Evolutionary conservation across 1,140 invertebrate genomes (phyloP), one percentile per base, ranked within the genome.

Genomic region (Atta texana): DNA sequence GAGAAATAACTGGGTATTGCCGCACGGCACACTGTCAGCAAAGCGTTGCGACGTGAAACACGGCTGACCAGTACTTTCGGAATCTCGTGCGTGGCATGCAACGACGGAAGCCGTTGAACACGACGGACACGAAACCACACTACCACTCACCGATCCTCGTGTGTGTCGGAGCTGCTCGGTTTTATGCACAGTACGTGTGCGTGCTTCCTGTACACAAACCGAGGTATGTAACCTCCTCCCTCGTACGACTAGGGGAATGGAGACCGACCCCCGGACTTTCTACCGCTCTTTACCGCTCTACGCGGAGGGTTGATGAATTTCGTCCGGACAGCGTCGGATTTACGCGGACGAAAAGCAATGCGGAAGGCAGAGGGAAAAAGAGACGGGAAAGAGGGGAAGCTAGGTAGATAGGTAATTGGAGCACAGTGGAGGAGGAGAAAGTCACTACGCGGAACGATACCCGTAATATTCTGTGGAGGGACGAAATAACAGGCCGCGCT

Each of bases 391-490:
- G 59, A 53, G 31, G 24, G 55, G 24, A 72, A 59, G 59, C 59
- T 71, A 84, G 86, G 49, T 68, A 82, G 85, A 78, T 90, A 82
- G 85, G 85, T 90, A 90, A 90, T 90, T 90, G 89, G 89, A 89
- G 78, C 85, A 89, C 64, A 55, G n/a, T 12, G 78, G 76, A 51
- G 51, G 61, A 81, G 64, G 76, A 88, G 88, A 89, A 77, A 89
- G 81, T 89, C 87, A 24, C 81, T 85, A 71, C 80, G 78, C 61
- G 84, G 44, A 80, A 88, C 77, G 88, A 89, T 89, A 89, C 84
- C 71, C 85, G 84, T 88, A 89, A 89, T 89, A 89, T 89, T 88
- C 84, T 68, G 87, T 87, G 80, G 55, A 88, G 87, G 24, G 75
- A 74, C 71, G 82, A 89, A 87, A 89, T 89, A 89, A 89, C 87